Evolutionary conservation across 2,888 invertebrate species (phyloP), one percentile per base, ranked within the genome.

Genomic region (Cryptus viduatorius): DNA sequence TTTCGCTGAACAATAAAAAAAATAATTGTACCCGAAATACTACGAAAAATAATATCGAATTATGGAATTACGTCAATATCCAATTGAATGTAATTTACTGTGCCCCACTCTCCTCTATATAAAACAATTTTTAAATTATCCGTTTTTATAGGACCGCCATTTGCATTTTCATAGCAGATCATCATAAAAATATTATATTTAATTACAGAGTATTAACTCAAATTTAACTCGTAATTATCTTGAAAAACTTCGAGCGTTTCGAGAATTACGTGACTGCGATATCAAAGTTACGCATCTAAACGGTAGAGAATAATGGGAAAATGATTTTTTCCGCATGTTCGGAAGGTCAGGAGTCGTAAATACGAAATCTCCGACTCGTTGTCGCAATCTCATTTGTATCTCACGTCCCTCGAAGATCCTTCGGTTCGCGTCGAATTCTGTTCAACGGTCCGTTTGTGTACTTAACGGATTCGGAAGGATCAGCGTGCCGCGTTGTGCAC

Each of bases 391-490:
- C 77, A 81, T 84, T 80, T 71, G 75, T 79, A 75, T 77, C 48
- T 73, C 64, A 29, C 29, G 31, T 12, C 48, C 44, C 42, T 29
- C n/a, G 19, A 29, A 78, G 78, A 73, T 68, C 42, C 44, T 64
- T 46, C 46, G 59, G 71, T 56, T 68, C 42, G 67, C 65, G 64
- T 16, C 37, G 65, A 61, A 64, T 65, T 64, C 44, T 46, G 46
- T 50, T 48, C 61, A 59, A 79, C 53, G 53, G 79, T 84, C 82
- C 84, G 85, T 87, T 88, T 86, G 87, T 89, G 86, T 89, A 86
- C 87, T 87, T 87, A 88, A 87, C 84, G 86, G 88, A 88, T 89
- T 69, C 78, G 56, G 56, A 84, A 86, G 88, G 89, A 89, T 89
- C 64, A 82, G 76, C 53, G 56, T 24, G 79, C 71, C 76, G 61